phyloP scores from a whole-genome alignment of 2,888 invertebrate species.

The Rotaria macrura region DNA sequence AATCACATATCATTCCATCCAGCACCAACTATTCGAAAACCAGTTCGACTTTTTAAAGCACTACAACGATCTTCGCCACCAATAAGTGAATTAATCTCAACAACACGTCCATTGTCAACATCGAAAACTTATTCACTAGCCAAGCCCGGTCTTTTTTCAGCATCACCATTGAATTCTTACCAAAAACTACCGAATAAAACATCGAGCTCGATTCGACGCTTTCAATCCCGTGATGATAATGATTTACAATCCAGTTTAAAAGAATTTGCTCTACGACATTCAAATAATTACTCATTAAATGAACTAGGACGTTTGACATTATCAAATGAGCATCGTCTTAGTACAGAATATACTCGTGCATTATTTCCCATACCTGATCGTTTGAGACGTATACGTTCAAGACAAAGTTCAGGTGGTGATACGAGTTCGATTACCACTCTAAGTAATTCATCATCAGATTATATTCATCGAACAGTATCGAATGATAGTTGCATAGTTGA shows the following conservation, averaged over 20 bases:
- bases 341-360: not conserved
- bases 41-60: not conserved
- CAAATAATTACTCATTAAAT: not conserved
- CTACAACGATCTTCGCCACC: not conserved
- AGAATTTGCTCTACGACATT: not conserved
- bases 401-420: not conserved
- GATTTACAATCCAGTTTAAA: not conserved
- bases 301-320: not conserved
- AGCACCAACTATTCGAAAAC: not conserved
- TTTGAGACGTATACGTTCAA: not conserved
- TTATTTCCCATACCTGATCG: not conserved
- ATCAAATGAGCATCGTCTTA: not conserved
- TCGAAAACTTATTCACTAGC: constrained; percentile 2
- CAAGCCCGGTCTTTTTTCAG: not conserved
- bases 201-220: not conserved
- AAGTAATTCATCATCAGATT: not conserved
- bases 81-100: not conserved
- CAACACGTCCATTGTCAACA: not conserved
- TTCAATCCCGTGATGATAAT: not conserved
- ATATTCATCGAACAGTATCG: constrained; percentile 13
- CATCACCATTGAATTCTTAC: not conserved
- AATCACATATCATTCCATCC: not conserved
- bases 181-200: not conserved
- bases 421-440: not conserved
- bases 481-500: not conserved